phyloP scores from a whole-genome alignment of 1,140 invertebrate genomes.

The Tetragnatha versicolor region DNA sequence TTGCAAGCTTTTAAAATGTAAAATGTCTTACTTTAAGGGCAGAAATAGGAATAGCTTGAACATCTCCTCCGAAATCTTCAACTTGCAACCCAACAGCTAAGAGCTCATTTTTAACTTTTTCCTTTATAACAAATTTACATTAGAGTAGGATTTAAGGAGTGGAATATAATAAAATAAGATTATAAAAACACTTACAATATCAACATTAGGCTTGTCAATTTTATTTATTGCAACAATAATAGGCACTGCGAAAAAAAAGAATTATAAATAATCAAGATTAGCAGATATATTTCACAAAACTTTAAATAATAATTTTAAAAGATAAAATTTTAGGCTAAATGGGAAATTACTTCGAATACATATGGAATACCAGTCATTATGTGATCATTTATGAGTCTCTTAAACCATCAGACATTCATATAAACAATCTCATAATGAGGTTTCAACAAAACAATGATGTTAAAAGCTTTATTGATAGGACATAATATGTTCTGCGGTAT shows the following conservation, averaged over 20 bases:
- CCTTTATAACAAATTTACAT: too few relatives aligned
- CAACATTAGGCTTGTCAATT: slow-evolving; percentile 81
- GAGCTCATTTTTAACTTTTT: slow-evolving; percentile 77
- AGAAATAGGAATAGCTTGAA: slow-evolving; percentile 90
- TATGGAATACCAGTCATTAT: too few relatives aligned
- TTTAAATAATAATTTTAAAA: background rate
- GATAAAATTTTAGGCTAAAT: background rate
- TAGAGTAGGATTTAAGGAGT: too few relatives aligned
- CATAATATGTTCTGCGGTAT: too few relatives aligned
- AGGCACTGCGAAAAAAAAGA: slow-evolving; percentile 75
- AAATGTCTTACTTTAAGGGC: slow-evolving; percentile 71
- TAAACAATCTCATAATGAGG: too few relatives aligned
- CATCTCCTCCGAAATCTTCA: slow-evolving; percentile 90
- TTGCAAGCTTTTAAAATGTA: background rate
- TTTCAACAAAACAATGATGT: too few relatives aligned
- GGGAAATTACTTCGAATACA: background rate
- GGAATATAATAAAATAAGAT: slow-evolving; percentile 5
- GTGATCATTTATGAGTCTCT: too few relatives aligned
- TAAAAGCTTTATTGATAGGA: too few relatives aligned
- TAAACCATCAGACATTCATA: too few relatives aligned
- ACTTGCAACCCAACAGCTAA: slow-evolving; percentile 78
- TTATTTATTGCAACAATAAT: slow-evolving; percentile 99
- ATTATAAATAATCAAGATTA: background rate
- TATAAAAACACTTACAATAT: slow-evolving; percentile 61
- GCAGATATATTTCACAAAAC: background rate